phyloP scores from a whole-genome alignment of 2,797 vertebrate genomes.

The Aeoliscus strigatus region DNA sequence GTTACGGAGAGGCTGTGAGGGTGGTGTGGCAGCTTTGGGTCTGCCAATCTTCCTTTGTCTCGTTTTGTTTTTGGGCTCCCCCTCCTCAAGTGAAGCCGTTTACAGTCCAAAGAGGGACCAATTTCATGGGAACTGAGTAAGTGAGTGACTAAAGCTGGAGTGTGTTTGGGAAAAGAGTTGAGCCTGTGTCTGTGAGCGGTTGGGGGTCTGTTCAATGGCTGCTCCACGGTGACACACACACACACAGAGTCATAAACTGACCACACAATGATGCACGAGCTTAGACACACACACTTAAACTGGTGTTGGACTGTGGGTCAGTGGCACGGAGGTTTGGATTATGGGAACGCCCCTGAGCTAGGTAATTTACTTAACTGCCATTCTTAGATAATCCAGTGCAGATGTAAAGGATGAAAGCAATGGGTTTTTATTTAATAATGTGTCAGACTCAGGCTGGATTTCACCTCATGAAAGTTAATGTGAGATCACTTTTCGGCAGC shows the following conservation, averaged over 20 bases:
- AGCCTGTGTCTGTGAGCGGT: conserved; percentile 33
- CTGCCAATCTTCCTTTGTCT: conserved; percentile 47
- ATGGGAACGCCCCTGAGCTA: conserved; percentile 48
- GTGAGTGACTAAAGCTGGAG: conserved; percentile 39
- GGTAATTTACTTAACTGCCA: conserved; percentile 57
- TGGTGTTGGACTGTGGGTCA: conserved; percentile 40
- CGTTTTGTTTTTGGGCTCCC: conserved; percentile 38
- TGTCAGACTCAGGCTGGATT: conserved; percentile 14
- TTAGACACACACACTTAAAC: conserved; percentile 13
- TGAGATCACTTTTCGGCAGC: not conserved
- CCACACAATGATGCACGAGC: conserved; percentile 8
- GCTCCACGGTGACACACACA: conserved; percentile 6
- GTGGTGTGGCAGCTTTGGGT: conserved; percentile 15
- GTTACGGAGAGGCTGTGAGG: conserved; percentile 5
- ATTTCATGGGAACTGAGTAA: conserved; percentile 68
- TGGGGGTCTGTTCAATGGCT: conserved; percentile 34
- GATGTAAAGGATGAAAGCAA: conserved; percentile 45
- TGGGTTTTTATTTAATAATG: conserved; percentile 27
- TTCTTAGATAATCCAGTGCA: conserved; percentile 57
- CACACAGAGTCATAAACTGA: conserved; percentile 3
- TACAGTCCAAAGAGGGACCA: conserved; percentile 50
- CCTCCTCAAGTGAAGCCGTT: conserved; percentile 42
- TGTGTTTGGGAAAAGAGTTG: no score
- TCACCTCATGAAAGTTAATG: conserved; percentile 13
- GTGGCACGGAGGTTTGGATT: conserved; percentile 42